Evolutionary conservation across 1,140 invertebrate species (phyloP).

Genomic region (Luehdorfia chinensis): DNA sequence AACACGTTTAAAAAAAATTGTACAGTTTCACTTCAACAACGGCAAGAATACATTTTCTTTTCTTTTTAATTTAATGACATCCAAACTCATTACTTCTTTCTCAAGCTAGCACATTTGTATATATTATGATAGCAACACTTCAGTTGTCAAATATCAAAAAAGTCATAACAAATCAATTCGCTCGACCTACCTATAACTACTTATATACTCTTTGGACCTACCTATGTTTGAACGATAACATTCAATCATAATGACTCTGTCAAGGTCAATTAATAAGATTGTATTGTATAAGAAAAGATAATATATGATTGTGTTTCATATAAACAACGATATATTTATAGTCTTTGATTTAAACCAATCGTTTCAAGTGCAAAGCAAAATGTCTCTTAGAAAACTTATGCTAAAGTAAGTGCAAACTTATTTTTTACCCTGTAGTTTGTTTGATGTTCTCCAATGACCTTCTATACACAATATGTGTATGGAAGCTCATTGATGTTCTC

Average conservation of each 20-base stretch:
- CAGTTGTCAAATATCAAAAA: background rate
- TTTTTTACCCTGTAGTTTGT: background rate
- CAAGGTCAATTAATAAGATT: constrained; percentile 15
- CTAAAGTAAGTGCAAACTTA: constrained; percentile 29
- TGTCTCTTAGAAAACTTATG: constrained; percentile 35
- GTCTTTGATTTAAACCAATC: background rate
- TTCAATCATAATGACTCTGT: background rate
- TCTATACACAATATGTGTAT: background rate
- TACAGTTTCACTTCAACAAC: no score
- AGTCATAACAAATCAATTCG: background rate
- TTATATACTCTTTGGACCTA: no score
- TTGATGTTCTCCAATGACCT: background rate
- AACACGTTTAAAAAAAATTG: no score
- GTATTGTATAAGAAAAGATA: constrained; percentile 1
- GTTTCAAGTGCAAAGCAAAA: constrained; percentile 13
- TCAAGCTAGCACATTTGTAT: no score
- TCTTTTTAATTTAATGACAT: no score
- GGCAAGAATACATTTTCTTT: no score
- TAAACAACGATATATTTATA: constrained; percentile 4
- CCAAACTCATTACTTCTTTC: no score
- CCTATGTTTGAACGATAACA: no score
- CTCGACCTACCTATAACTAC: no score
- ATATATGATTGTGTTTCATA: background rate
- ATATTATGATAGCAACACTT: background rate
- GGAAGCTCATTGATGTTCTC: no score